Base-by-base conservation (phyloP, 2,113 vertebrate genomes). In the Apodemus speciosus region DNA sequence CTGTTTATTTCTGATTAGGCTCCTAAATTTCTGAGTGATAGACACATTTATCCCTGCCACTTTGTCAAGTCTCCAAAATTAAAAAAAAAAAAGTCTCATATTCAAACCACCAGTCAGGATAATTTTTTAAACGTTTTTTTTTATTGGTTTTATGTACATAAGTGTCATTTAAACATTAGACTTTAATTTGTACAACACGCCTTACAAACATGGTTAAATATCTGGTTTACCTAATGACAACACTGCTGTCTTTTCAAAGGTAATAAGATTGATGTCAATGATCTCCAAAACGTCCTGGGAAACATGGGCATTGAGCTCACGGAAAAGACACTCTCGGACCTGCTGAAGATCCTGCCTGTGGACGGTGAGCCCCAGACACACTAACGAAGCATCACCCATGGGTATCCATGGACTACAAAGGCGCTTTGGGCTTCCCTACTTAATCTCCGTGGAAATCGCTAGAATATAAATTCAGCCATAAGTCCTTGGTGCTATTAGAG, bases 171-270 rank as follows among this genome's bases (percentile, higher is more conserved):
- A 72, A 84, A 91, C 27, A 9, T 56, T 84, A 72, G 46, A 85
- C 23, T 62, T 56, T 23, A 75, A 53, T 89, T 53, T 89, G 68
- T 89, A 27, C 13, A 66, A 27, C 56, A 64, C 14, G 35, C n/a
- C n/a, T 83, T 64, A 64, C 35, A 64, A 62, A n/a, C 75, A 32
- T 9, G 8, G 80, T 66, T 75, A 75, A 35, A n/a, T 46, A 38
- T 72, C 18, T 72, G 49, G 32, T 38, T 84, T 73, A 64, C 38
- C 69, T 73, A 94, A 68, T 81, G 66, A 51, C 30, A 64, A 46
- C 9, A 46, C 60, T 66, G 60, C 40, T 84, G 27, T 84, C 40
- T 95, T 95, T 46, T 91, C 90, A 75, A 76, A 97, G 95, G 85
- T 62, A 69, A 77, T 71, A 92, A 71, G 49, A 49, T 89, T 81